Evolutionary conservation across 2,888 invertebrate species (phyloP).

Genomic region (Andrena camellia): DNA sequence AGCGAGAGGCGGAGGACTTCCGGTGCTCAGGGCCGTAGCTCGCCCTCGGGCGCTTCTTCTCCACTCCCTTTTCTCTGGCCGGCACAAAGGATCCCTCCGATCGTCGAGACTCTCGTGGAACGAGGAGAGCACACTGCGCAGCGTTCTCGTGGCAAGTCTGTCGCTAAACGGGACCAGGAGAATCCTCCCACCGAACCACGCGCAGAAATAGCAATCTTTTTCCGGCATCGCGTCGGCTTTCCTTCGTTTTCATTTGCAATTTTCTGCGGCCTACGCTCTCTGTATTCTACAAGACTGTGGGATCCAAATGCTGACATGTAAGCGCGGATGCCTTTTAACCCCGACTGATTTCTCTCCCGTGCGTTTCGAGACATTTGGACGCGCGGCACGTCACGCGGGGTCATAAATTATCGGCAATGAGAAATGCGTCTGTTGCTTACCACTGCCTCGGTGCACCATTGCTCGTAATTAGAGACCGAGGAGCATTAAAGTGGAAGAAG

Average conservation of each 20-base stretch:
- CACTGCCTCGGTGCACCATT: conserved; percentile 48
- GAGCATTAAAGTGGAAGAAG: conserved; percentile 36
- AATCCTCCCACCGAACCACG: conserved; percentile 13
- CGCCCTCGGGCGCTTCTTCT: conserved; percentile 49
- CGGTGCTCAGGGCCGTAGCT: conserved; percentile 71
- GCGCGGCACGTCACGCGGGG: conserved; percentile 28
- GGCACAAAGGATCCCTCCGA: conserved; percentile 57
- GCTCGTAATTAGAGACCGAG: conserved; percentile 56
- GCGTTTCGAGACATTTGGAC: conserved; percentile 9
- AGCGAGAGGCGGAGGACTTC: conserved; percentile 58
- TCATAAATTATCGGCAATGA: conserved; percentile 46
- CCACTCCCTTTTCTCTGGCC: conserved; percentile 54
- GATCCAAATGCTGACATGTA: not conserved
- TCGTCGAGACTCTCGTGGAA: conserved; percentile 18
- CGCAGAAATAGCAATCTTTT: not conserved
- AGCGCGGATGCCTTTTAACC: conserved; percentile 3
- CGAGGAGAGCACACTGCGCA: conserved; percentile 14
- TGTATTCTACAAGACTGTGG: not conserved
- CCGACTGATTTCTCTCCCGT: conserved; percentile 1
- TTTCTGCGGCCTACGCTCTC: not conserved
- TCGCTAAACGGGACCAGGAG: conserved; percentile 30
- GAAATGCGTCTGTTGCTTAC: conserved; percentile 50
- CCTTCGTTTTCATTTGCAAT: not conserved
- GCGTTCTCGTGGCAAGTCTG: conserved; percentile 9
- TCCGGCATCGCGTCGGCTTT: not conserved